Base-by-base conservation (phyloP, 2,888 invertebrate species). In the Ophion ventricosus region DNA sequence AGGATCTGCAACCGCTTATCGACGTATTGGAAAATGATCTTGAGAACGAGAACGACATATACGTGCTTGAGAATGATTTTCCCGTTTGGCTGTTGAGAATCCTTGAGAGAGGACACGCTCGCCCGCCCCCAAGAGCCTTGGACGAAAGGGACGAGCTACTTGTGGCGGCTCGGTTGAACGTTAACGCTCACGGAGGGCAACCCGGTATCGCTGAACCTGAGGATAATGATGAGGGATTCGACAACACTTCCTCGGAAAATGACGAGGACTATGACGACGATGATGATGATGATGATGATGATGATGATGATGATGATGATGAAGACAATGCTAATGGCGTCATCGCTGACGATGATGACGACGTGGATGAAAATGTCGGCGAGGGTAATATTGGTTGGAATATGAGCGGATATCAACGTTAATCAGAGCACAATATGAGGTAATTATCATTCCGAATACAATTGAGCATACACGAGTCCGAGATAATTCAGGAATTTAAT, bases 31-130 rank as follows among this genome's bases (percentile, higher is more conserved):
- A 92, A 49, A 88, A 91, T 40, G 92, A 92, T 86, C 81, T 91
- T 3, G 91, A 92, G 43, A 92, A 92, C 57, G 92, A 92, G 80
- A 92, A 92, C 61, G 91, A 92, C 61, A 92, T 92, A 86, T 92
- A 91, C 54, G 89, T 87, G 26, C 17, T 90, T 26, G 89, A 91
- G 57, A 91, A 92, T 75, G 91, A 87, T 64, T 92, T 92, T 86
- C 92, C 92, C 0, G 26, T 90, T 0, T 92, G 92, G 91, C 49
- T 92, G 54, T 69, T 92, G 29, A 88, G 91, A 75, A 90, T 92
- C 67, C 85, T 92, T 14, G 89, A 91, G 74, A 89, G 90, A 87
- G 88, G 87, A 7, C 88, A 89, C 56, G 88, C 87, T 0, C 78
- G 84, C 4, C 89, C 86, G 8, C 54, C 76, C 25, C 81, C 49